Base-by-base conservation (phyloP, 2,888 invertebrate species). In the Clistopyga incitator region DNA sequence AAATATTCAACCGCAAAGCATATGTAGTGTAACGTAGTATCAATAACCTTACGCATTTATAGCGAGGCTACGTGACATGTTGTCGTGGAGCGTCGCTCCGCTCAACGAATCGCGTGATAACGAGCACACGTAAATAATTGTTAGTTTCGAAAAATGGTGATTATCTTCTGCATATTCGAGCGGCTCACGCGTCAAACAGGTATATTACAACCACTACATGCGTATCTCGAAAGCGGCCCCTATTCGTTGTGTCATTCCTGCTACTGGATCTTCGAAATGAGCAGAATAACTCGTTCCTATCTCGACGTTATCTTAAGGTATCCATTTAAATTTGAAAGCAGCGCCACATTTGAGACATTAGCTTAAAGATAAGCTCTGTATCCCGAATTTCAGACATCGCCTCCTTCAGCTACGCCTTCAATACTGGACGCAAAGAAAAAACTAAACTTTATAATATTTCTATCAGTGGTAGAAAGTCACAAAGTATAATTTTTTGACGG, bases 281-380 rank as follows among this genome's bases (percentile, higher is more conserved):
- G 65, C 64, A 23, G 77, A 81, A 81, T 82, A 84, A 81, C 71
- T 79, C 86, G 80, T 83, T 70, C 86, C 87, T 89, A 88, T 89
- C 89, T 85, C 84, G 85, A 87, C 86, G 82, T 86, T 83, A 85
- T 82, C 86, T 81, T 68, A 68, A 81, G 82, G 82, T 70, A 56
- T 65, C 78, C 77, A 45, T 77, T 84, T 56, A 78, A 52, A 72
- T 52, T 68, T 25, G 59, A 65, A 56, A 61, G 42, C 52, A 68
- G 18, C 80, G 25, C 13, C 13, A 52, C 23, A 10, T 18, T 52
- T 20, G 38, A 71, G 38, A 74, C n/a, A 64, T n/a, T 34, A 56
- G 13, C 68, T 18, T 45, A 64, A 23, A 50, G 25, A 34, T 29
- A 13, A 59, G 13, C 38, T 23, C 11, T 50, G 70, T 47, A 38